These are phyloP conservation scores for Rana temporaria DNA, from an alignment of 2,113 vertebrate species.

Conservation along the genomic window DNA sequence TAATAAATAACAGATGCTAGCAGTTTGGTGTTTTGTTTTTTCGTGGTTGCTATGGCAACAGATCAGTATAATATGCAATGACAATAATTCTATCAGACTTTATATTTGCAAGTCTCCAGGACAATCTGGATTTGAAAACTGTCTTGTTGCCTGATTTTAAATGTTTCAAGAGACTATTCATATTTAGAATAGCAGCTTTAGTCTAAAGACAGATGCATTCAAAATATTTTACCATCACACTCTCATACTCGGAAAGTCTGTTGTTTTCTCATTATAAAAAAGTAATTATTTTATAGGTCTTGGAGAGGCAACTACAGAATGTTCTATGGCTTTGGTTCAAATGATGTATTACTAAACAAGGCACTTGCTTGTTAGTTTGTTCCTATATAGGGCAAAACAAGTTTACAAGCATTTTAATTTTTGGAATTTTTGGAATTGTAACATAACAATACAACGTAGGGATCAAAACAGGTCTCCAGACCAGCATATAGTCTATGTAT, in stretches of 20 bases:
- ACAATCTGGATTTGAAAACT: background rate
- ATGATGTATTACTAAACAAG: no score
- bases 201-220: background rate
- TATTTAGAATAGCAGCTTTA: conserved; percentile 10
- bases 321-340: background rate
- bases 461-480: no score
- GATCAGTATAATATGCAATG: conserved; percentile 13
- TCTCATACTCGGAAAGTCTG: background rate
- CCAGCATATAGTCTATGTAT: no score
- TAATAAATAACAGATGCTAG: conserved; percentile 17
- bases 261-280: background rate
- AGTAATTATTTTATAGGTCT: background rate
- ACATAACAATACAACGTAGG: no score
- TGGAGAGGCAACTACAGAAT: background rate
- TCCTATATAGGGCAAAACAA: no score
- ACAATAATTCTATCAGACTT: conserved; percentile 1
- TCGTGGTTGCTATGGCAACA: conserved; percentile 5
- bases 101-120: conserved; percentile 1
- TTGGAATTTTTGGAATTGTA: no score
- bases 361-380: no score
- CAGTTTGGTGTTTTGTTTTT: background rate
- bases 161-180: conserved; percentile 25
- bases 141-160: background rate
- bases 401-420: no score
- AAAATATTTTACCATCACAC: background rate